Evolutionary conservation across 2,888 invertebrate genomes (phyloP).

Genomic region (Toxonevra muliebris): DNA sequence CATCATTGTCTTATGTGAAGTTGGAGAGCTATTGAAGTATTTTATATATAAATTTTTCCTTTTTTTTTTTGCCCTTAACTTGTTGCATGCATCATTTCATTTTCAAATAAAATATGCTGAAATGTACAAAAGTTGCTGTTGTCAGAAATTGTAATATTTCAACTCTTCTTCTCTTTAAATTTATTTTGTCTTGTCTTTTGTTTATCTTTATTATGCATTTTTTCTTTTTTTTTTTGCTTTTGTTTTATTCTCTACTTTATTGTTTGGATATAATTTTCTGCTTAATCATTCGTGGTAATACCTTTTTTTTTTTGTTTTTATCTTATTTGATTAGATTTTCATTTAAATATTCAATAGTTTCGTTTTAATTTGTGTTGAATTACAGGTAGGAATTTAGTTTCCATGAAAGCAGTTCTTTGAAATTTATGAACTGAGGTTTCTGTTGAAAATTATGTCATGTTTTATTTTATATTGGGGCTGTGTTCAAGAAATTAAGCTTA

Average conservation of each 20-base stretch:
- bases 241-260: constrained; percentile 6
- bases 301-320: background rate
- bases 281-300: constrained; percentile 9
- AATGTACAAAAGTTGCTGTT: constrained; percentile 2
- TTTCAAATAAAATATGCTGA: constrained; percentile 4
- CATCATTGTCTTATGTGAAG: background rate
- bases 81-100: constrained; percentile 2
- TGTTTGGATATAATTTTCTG: constrained; percentile 12
- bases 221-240: constrained; percentile 5
- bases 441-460: too few relatives aligned
- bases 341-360: too few relatives aligned
- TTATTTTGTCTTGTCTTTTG: background rate
- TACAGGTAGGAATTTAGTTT: too few relatives aligned
- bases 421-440: too few relatives aligned
- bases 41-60: background rate
- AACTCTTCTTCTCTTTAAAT: constrained; percentile 9
- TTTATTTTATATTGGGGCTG: too few relatives aligned
- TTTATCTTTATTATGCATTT: constrained; percentile 1
- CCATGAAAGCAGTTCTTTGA: too few relatives aligned
- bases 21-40: constrained; percentile 6
- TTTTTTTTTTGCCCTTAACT: background rate
- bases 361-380: too few relatives aligned
- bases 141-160: background rate
- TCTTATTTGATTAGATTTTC: too few relatives aligned
- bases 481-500: too few relatives aligned